These are phyloP conservation scores for Pterois miles DNA, from an alignment of 2,797 vertebrate genomes.

Conservation along the genomic window DNA sequence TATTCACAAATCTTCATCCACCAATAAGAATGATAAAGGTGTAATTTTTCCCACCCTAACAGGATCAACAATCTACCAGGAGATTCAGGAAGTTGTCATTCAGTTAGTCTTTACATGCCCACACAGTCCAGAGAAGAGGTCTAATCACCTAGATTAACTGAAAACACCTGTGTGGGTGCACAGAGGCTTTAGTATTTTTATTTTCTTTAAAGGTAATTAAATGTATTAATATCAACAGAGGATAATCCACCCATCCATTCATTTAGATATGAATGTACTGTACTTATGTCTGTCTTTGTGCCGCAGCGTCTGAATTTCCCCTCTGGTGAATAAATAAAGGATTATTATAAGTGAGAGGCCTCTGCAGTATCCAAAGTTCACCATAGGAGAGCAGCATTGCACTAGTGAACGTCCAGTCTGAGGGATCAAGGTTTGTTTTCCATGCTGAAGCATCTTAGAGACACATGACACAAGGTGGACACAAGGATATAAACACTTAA, in stretches of 20 bases:
- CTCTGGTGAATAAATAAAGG: neutral
- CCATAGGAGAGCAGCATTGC: constrained; percentile 58
- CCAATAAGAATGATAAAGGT: too few relatives aligned
- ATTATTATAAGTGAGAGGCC: neutral
- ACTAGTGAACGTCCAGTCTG: neutral
- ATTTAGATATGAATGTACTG: too few relatives aligned
- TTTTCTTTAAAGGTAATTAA: neutral
- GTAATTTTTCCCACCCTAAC: too few relatives aligned
- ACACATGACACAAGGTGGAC: neutral
- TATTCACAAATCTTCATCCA: too few relatives aligned
- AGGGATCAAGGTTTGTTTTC: neutral
- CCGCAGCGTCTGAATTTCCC: neutral
- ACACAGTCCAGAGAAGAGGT: too few relatives aligned
- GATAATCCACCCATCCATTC: neutral
- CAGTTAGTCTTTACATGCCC: too few relatives aligned
- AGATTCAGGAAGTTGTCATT: too few relatives aligned
- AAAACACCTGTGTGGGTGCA: too few relatives aligned
- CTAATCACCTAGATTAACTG: too few relatives aligned
- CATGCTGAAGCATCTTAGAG: neutral
- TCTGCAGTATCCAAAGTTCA: constrained; percentile 11
- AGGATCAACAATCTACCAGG: too few relatives aligned
- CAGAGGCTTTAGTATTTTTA: neutral
- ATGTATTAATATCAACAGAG: neutral
- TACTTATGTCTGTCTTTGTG: neutral
- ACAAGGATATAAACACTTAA: neutral